phyloP scores from a whole-genome alignment of 2,113 vertebrate species.

The Aptenodytes patagonicus region DNA sequence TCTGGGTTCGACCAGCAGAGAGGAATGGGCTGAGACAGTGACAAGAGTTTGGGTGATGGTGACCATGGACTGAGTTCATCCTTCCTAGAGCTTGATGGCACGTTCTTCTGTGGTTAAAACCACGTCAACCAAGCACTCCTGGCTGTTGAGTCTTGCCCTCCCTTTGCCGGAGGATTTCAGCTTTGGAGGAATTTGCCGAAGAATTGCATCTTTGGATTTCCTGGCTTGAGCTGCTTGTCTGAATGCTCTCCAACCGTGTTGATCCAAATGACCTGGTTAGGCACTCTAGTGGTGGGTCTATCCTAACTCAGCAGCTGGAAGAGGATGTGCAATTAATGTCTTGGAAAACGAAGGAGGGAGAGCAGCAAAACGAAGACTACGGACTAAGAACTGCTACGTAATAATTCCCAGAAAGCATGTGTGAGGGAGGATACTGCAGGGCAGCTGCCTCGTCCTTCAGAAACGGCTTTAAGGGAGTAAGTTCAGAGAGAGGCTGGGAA shows the following conservation, averaged over 20 bases:
- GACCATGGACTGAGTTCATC: background rate
- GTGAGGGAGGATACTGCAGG: background rate
- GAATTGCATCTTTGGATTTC: slow-evolving; percentile 14
- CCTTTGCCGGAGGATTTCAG: background rate
- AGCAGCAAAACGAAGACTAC: accelerated
- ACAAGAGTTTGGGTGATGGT: background rate
- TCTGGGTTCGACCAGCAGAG: background rate
- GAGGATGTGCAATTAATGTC: background rate
- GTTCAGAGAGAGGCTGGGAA: slow-evolving; percentile 11
- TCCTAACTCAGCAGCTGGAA: slow-evolving; percentile 23
- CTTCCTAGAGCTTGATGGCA: background rate
- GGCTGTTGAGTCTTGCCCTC: background rate
- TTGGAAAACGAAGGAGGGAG: background rate
- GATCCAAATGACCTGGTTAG: slow-evolving; percentile 27
- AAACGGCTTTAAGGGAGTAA: background rate
- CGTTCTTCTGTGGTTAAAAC: background rate
- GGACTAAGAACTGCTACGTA: background rate
- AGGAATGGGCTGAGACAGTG: background rate
- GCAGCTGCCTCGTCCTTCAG: background rate
- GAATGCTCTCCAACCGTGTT: background rate
- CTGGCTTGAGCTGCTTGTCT: background rate
- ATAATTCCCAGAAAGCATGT: background rate
- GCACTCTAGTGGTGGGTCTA: background rate
- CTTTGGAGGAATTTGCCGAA: background rate
- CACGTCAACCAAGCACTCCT: background rate